Evolutionary conservation across 1,140 invertebrate genomes (phyloP).

Genomic region (Lordiphosa collinella): DNA sequence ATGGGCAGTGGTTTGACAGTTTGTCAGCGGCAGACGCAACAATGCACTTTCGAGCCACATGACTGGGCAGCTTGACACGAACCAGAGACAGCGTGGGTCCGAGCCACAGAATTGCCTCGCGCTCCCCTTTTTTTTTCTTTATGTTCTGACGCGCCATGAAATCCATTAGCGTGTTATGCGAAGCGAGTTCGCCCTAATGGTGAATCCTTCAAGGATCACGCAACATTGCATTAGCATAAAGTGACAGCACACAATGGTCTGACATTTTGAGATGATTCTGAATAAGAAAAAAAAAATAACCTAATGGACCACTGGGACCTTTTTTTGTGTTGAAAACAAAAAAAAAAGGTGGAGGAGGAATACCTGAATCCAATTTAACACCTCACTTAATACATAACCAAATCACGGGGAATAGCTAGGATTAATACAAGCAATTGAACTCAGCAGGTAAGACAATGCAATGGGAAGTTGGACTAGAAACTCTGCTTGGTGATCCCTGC

Average conservation of each 20-base stretch:
- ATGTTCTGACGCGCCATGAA: conserved; percentile 38
- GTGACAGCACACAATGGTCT: conserved; percentile 37
- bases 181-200: conserved; percentile 23
- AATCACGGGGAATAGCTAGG: too few relatives aligned
- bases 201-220: conserved; percentile 49
- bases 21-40: conserved; percentile 18
- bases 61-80: conserved; percentile 18
- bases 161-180: conserved; percentile 34
- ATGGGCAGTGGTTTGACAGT: conserved; percentile 11
- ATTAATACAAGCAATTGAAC: too few relatives aligned
- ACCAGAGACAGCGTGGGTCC: neutral
- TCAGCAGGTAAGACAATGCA: too few relatives aligned
- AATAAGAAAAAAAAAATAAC: neutral
- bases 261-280: conserved; percentile 40
- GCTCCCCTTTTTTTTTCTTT: conserved; percentile 16
- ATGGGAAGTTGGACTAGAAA: too few relatives aligned
- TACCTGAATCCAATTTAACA: too few relatives aligned
- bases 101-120: neutral
- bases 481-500: too few relatives aligned
- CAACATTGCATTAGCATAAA: conserved; percentile 53
- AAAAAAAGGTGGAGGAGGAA: too few relatives aligned
- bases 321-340: too few relatives aligned
- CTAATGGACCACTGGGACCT: conserved; percentile 2
- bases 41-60: conserved; percentile 37
- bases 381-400: too few relatives aligned